Evolutionary conservation across 2,113 vertebrate genomes (phyloP).

Genomic region (Nyctibius bracteatus): DNA sequence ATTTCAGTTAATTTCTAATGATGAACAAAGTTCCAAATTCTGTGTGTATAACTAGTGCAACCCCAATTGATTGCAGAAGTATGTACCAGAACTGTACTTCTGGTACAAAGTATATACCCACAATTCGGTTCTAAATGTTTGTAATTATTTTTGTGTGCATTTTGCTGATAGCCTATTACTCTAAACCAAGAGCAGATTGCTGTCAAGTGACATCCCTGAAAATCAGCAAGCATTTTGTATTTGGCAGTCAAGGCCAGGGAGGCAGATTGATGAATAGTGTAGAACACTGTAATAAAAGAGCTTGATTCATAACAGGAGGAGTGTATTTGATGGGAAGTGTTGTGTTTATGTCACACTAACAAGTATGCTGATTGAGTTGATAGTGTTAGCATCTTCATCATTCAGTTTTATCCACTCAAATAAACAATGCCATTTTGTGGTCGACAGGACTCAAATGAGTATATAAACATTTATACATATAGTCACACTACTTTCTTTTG

Average conservation of each 20-base stretch:
- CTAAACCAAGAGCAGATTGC: slow-evolving; percentile 12
- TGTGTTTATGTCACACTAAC: slow-evolving; percentile 48
- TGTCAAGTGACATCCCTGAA: slow-evolving; percentile 9
- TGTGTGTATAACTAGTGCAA: background rate
- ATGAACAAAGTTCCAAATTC: background rate
- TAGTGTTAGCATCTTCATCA: slow-evolving; percentile 20
- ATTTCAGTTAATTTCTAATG: background rate
- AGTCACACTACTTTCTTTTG: background rate
- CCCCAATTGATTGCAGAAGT: background rate
- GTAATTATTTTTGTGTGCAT: background rate
- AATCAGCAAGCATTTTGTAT: slow-evolving; percentile 31
- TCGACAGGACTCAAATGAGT: background rate
- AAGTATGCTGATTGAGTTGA: slow-evolving; percentile 53
- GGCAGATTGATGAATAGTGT: slow-evolving; percentile 24
- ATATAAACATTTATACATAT: background rate
- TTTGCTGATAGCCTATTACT: slow-evolving; percentile 25
- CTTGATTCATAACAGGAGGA: slow-evolving; percentile 32
- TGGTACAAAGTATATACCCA: background rate
- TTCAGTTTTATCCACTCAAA: background rate
- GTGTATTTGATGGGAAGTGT: slow-evolving; percentile 11
- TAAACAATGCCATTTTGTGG: slow-evolving; percentile 1
- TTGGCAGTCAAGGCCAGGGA: slow-evolving; percentile 28
- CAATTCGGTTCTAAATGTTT: background rate
- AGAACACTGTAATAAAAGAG: slow-evolving; percentile 1
- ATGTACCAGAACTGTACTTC: background rate